Percentiles rank a stretch among this genome's conserved stretches.
These are phyloP conservation scores for Herminia tarsipennalis DNA, from an alignment of 2,888 invertebrate species.

Conservation along the genomic window DNA sequence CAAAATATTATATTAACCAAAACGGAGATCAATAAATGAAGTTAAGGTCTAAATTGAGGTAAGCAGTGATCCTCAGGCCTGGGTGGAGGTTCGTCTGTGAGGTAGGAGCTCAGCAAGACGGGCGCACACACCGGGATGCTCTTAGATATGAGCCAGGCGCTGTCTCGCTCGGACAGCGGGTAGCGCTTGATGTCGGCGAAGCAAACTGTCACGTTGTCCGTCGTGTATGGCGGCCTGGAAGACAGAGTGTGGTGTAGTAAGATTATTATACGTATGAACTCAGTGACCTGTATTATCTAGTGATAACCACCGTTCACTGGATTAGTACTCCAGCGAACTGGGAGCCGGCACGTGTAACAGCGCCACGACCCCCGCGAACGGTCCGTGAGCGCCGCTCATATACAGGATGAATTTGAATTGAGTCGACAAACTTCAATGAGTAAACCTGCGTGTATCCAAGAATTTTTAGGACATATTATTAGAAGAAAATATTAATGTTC, in stretches of 20 bases:
- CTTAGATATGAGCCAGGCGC: conserved; percentile 82
- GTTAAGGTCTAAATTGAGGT: conserved; percentile 60
- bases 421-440: too few relatives aligned
- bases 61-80: conserved; percentile 63
- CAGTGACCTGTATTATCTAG: too few relatives aligned
- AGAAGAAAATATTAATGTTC: too few relatives aligned
- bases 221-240: conserved; percentile 84
- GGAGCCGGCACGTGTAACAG: conserved; percentile 86
- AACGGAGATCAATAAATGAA: too few relatives aligned
- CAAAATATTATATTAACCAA: too few relatives aligned
- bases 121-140: conserved; percentile 87
- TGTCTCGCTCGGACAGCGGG: conserved; percentile 80
- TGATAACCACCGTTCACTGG: too few relatives aligned
- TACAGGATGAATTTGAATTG: too few relatives aligned
- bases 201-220: conserved; percentile 88
- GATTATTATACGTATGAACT: too few relatives aligned
- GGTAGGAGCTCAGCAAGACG: conserved; percentile 86
- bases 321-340: too few relatives aligned
- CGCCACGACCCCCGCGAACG: conserved; percentile 83
- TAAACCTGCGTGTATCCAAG: too few relatives aligned
- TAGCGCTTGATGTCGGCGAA: conserved; percentile 87
- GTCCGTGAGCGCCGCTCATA: conserved; percentile 72
- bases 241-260: too few relatives aligned
- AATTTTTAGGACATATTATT: too few relatives aligned
- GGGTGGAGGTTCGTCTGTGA: conserved; percentile 75